Base-by-base conservation (phyloP, 2,888 invertebrate species). In the Artemia sp. region DNA sequence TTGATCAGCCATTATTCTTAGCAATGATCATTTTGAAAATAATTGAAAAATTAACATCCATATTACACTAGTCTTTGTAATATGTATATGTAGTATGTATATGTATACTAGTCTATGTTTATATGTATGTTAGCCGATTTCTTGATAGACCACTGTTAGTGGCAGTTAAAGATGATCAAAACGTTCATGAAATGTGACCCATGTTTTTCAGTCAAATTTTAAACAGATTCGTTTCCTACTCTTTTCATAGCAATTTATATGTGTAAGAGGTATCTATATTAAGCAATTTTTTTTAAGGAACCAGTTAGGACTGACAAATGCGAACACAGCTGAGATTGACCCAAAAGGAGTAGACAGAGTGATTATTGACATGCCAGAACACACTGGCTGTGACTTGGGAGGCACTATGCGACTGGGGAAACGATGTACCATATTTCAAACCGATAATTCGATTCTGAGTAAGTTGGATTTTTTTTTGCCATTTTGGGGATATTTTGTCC, bases 361-460 rank as follows among this genome's bases (percentile, higher is more conserved):
- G 58, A 90, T 98, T 7, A 90, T 98, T 72, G 96, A 98, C 75
- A 99, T 99, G 98, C 96, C 97, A 0, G 98, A 99, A 79, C 94
- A 97, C 78, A 92, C 92, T 77, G 85, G 87, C 0, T 94, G 92
- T 0, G 84, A 88, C 74, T 85, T 92, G 83, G 98, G 98, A 2
- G 98, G 96, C 10, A 98, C 98, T 0, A 98, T 99, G 98, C 82
- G 98, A 71, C 81, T 99, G 67, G 98, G 98, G n/a, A 90, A 88
- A 77, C 85, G 96, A 75, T 86, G 85, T 71, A 97, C 97, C 0
- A 80, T 87, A 64, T 89, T 99, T 77, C 84, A 85, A 72, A 81
- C 77, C 79, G 77, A 71, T 14, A 58, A 68, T 66, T 74, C 72
- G 11, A 51, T 71, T 66, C 51, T 73, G 19, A 69, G 72, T 73